These are phyloP conservation scores for Manacus vitellinus DNA, from an alignment of 2,113 vertebrate species.

Conservation along the genomic window DNA sequence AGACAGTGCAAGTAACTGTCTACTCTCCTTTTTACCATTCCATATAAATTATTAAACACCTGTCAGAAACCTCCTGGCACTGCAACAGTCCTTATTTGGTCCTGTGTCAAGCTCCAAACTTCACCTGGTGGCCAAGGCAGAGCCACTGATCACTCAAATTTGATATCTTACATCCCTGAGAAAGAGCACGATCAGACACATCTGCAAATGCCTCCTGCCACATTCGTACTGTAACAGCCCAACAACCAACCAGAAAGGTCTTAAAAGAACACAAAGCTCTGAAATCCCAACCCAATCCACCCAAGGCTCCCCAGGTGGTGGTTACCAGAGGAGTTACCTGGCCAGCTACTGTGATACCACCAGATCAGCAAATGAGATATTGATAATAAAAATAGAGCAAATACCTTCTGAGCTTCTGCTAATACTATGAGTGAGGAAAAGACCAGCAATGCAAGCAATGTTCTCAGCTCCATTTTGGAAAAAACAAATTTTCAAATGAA, in stretches of 20 bases:
- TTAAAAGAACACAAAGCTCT: background rate
- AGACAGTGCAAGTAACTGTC: background rate
- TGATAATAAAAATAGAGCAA: background rate
- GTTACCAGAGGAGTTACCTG: background rate
- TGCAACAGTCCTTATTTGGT: rapidly evolving
- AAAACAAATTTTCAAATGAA: background rate
- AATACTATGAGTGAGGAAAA: background rate
- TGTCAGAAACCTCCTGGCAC: background rate
- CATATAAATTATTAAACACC: background rate
- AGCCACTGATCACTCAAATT: background rate
- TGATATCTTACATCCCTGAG: background rate
- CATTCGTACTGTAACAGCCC: background rate
- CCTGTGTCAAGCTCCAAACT: background rate
- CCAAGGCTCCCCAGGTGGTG: background rate
- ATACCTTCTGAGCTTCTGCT: slow-evolving; percentile 55
- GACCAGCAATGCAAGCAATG: background rate
- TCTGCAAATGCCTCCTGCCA: background rate
- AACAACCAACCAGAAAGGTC: background rate
- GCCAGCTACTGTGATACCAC: rapidly evolving
- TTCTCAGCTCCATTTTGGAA: slow-evolving; percentile 52
- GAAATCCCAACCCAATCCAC: background rate
- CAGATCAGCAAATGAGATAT: background rate
- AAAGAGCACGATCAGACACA: background rate
- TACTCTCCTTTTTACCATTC: background rate
- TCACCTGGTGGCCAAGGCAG: rapidly evolving